Conservation (phyloP, 2,888 invertebrate species). For the Caenorhabditis sp. region DNA sequence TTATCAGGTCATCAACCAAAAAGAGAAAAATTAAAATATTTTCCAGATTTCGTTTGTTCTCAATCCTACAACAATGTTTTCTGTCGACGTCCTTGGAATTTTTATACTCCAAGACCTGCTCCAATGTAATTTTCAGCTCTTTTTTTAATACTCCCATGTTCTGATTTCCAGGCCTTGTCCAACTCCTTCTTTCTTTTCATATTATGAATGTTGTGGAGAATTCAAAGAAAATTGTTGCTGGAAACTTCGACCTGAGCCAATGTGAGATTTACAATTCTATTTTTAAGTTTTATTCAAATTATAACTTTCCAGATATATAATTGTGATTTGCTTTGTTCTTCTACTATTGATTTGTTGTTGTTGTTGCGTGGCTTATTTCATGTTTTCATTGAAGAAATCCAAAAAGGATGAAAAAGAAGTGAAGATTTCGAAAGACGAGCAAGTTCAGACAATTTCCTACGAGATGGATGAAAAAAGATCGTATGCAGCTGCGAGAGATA, state of each 20-base stretch:
- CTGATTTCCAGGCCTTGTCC: conserved; percentile 44
- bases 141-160: background rate
- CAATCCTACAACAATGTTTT: conserved; percentile 41
- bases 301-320: conserved; percentile 23
- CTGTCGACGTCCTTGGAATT: conserved; percentile 40
- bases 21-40: no score
- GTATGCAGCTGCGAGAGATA: conserved; percentile 32
- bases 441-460: background rate
- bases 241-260: conserved; percentile 39
- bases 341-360: conserved; percentile 41
- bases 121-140: conserved; percentile 18
- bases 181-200: conserved; percentile 39
- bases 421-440: conserved; percentile 29
- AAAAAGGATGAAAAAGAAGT: conserved; percentile 12
- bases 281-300: background rate
- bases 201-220: conserved; percentile 48
- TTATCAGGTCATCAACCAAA: no score
- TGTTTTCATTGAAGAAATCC: background rate
- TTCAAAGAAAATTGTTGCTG: conserved; percentile 44
- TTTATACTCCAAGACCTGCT: conserved; percentile 33
- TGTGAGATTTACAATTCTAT: conserved; percentile 11
- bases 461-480: conserved; percentile 18
- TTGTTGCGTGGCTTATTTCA: conserved; percentile 26
- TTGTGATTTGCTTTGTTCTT: conserved; percentile 19
- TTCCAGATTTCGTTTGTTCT: conserved; percentile 1